These are phyloP conservation scores for Dipodomys merriami DNA, from an alignment of 2,113 vertebrate genomes.

Conservation along the genomic window DNA sequence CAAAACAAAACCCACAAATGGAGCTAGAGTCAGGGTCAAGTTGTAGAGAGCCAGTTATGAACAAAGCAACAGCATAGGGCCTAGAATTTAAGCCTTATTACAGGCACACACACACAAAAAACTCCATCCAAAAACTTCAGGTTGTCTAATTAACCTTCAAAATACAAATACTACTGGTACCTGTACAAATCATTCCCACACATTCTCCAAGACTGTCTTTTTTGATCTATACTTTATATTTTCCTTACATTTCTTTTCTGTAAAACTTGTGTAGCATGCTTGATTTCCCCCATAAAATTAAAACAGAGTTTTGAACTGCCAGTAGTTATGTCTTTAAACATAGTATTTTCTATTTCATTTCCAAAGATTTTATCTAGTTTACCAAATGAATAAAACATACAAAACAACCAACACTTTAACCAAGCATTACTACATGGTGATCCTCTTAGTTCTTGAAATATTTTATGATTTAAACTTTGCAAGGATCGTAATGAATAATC, in stretches of 20 bases:
- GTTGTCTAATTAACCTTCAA: not conserved
- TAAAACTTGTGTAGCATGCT: not conserved
- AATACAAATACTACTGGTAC: not conserved
- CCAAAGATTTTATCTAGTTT: conserved; percentile 13
- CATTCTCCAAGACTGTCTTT: not conserved
- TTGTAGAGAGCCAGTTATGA: no score
- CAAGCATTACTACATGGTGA: not conserved
- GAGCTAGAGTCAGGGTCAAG: no score
- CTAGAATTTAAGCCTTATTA: no score
- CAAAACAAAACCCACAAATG: not conserved
- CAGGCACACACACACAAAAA: no score
- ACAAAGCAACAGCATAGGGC: no score
- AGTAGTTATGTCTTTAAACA: conserved; percentile 6
- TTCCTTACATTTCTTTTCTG: conserved; percentile 13
- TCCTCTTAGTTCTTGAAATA: not conserved
- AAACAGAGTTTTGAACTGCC: not conserved
- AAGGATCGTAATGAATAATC: not conserved
- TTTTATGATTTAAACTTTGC: conserved; percentile 1
- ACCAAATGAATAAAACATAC: not conserved
- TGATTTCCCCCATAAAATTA: not conserved
- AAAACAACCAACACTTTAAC: not conserved
- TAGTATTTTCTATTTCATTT: not conserved
- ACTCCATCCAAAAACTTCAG: not conserved
- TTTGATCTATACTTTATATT: conserved; percentile 6
- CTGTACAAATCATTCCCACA: not conserved